Evolutionary conservation across 2,888 invertebrate genomes (phyloP).

Genomic region (Luffia ferchaultella): DNA sequence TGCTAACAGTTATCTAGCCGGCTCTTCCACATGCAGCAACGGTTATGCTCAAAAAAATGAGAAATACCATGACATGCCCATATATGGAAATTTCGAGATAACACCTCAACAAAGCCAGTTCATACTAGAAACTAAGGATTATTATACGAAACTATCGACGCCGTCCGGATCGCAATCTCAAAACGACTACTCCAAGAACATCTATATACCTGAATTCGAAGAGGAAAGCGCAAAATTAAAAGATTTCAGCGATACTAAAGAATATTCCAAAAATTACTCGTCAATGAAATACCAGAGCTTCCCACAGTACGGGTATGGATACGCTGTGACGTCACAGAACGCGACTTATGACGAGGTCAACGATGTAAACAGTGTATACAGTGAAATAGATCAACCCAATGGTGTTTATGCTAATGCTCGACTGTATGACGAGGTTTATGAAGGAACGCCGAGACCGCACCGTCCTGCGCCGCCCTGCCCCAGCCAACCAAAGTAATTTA

Average conservation of each 20-base stretch:
- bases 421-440: slow-evolving; percentile 52
- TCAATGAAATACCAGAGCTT: slow-evolving; percentile 48
- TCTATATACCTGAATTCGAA: slow-evolving; percentile 46
- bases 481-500: slow-evolving; percentile 28
- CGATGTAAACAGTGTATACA: slow-evolving; percentile 46
- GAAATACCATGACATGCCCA: slow-evolving; percentile 37
- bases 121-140: slow-evolving; percentile 49
- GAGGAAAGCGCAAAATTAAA: slow-evolving; percentile 42
- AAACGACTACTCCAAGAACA: slow-evolving; percentile 51
- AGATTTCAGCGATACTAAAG: slow-evolving; percentile 44
- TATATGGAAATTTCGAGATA: slow-evolving; percentile 42
- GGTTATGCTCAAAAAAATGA: slow-evolving; percentile 15
- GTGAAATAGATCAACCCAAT: slow-evolving; percentile 35
- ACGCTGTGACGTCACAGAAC: slow-evolving; percentile 25
- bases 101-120: slow-evolving; percentile 42
- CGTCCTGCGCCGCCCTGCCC: slow-evolving; percentile 70
- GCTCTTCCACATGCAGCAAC: slow-evolving; percentile 24
- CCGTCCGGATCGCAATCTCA: slow-evolving; percentile 26
- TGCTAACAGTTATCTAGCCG: slow-evolving; percentile 25
- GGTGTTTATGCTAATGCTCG: slow-evolving; percentile 28
- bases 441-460: slow-evolving; percentile 58
- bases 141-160: slow-evolving; percentile 48
- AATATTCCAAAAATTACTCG: slow-evolving; percentile 54
- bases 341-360: slow-evolving; percentile 45
- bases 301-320: slow-evolving; percentile 23